Percentiles rank a stretch among this genome's conserved stretches.
Evolutionary conservation across 2,113 vertebrate genomes (phyloP).

Genomic region (Toxostoma redivivum): DNA sequence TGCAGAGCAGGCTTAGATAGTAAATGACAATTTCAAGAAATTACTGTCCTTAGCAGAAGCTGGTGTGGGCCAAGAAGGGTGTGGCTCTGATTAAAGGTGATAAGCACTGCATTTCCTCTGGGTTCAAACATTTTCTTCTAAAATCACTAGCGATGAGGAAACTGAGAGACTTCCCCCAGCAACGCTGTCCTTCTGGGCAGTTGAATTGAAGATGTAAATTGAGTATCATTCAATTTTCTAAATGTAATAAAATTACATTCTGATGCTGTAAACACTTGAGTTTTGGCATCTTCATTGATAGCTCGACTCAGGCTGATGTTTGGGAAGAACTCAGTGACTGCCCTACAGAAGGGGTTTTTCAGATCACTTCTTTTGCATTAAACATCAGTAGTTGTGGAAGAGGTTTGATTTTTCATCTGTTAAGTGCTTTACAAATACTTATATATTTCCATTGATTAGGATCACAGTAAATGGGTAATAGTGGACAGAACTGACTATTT

Average conservation of each 20-base stretch:
- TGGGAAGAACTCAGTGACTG: background rate
- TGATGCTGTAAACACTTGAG: background rate
- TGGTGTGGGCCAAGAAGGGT: background rate
- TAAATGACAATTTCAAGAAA: background rate
- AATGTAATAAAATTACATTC: background rate
- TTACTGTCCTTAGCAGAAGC: background rate
- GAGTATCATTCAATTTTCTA: background rate
- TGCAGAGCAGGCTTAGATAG: background rate
- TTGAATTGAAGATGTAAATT: background rate
- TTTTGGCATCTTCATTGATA: background rate
- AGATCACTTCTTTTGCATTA: background rate
- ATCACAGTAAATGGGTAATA: background rate
- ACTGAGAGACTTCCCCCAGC: background rate
- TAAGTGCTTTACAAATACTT: background rate
- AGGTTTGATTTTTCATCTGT: background rate
- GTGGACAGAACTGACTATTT: background rate
- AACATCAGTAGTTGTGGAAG: background rate
- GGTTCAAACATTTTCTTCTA: background rate
- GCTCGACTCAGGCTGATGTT: background rate
- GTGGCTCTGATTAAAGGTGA: background rate
- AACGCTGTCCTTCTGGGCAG: background rate
- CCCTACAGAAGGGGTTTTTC: background rate
- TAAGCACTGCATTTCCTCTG: background rate
- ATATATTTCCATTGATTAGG: background rate
- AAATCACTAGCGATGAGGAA: background rate